Evolutionary conservation across 2,888 invertebrate species (phyloP), one percentile per base, ranked within the genome.

Genomic region (Blera fallax): DNA sequence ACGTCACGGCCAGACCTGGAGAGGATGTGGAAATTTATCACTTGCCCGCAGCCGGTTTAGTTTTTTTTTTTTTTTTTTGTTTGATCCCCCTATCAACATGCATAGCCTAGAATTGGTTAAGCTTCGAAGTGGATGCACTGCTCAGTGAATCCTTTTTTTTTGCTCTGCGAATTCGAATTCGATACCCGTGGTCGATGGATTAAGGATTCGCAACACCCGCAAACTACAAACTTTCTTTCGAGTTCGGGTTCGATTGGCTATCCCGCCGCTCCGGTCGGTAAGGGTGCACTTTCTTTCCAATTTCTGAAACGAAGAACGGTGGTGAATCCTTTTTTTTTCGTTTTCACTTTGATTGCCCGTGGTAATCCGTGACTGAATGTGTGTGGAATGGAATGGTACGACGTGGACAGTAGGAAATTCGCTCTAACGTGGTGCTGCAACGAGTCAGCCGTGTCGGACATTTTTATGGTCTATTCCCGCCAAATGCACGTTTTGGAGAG

Each of bases 401-500:
- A 76, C 11, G 27, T 50, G 64, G 70, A 37, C 64, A 76, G 27
- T 10, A 18, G 24, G 40, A 43, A 50, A 34, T 65, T 18, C 50
- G 29, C 29, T 16, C 43, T 18, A 5, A 14, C 18, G 34, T 27
- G 18, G 11, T 58, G 29, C 16, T 60, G 56, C 56, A 65, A 72
- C 10, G 62, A 73, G 14, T 69, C 69, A 56, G 48, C 32, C 64
- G 45, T 84, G 74, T 74, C 50, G 45, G 69, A 43, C 69, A 78
- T 74, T 80, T 80, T 84, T 76, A 84, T 80, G 79, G 79, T 79
- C 64, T 62, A 62, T 58, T 64, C 67, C 45, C 67, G 62, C 73
- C 69, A 70, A 74, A 79, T 79, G 79, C 84, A 84, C 82, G 74
- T 58, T 64, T 76, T 64, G 16, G 79, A 84, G 58, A 74, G 84